Percentiles rank a stretch among this genome's conserved stretches.
These are phyloP conservation scores for Poeciliopsis retropinna DNA, from an alignment of 2,113 vertebrate species.

Conservation along the genomic window DNA sequence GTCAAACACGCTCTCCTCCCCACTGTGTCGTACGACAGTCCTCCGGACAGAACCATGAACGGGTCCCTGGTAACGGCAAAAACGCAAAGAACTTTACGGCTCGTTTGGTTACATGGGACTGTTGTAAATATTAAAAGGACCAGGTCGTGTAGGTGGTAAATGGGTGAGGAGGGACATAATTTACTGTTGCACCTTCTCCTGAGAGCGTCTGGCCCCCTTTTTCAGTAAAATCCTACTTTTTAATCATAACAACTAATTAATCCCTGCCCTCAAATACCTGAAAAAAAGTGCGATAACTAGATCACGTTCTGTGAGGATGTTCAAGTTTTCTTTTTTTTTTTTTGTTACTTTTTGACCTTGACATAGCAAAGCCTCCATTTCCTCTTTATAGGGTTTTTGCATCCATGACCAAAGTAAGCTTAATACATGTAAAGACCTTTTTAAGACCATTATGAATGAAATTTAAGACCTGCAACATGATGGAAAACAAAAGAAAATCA, in stretches of 20 bases:
- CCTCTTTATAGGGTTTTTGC: too few species aligned
- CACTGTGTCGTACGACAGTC: slow-evolving; percentile 95
- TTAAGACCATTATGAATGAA: too few species aligned
- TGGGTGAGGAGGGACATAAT: slow-evolving; percentile 12
- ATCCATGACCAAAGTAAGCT: too few species aligned
- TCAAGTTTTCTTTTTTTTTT: background rate
- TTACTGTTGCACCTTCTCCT: slow-evolving; percentile 29
- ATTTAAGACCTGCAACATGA: too few species aligned
- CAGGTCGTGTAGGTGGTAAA: slow-evolving; percentile 2
- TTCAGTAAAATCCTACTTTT: slow-evolving; percentile 35
- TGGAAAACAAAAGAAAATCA: too few species aligned
- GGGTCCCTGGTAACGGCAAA: slow-evolving; percentile 71
- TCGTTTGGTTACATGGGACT: background rate
- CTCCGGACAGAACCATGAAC: slow-evolving; percentile 96
- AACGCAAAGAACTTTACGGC: slow-evolving; percentile 14
- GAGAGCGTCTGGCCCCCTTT: slow-evolving; percentile 50
- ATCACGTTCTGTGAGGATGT: slow-evolving; percentile 33
- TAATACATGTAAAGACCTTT: too few species aligned
- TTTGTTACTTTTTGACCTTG: slow-evolving; percentile 34
- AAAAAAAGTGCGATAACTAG: slow-evolving; percentile 34
- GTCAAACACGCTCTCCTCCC: slow-evolving; percentile 96
- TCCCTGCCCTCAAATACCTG: slow-evolving; percentile 35
- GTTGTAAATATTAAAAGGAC: background rate
- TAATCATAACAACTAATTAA: slow-evolving; percentile 57
- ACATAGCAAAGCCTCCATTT: background rate